These are phyloP conservation scores for Epinotia demarniana DNA, from an alignment of 2,888 invertebrate species.

Conservation along the genomic window DNA sequence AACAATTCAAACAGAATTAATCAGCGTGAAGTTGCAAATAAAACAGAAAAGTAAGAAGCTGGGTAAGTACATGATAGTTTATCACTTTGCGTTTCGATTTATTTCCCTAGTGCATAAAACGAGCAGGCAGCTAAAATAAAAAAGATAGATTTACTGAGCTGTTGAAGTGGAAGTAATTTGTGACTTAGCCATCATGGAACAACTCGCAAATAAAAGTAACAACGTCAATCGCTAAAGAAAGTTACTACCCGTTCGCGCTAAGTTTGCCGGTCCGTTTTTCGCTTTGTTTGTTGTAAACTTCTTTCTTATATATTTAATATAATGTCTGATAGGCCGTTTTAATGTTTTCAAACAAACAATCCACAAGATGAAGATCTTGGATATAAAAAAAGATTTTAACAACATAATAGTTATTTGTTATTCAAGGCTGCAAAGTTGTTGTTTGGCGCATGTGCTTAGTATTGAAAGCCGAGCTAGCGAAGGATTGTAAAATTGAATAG, in stretches of 20 bases:
- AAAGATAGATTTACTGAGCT: neutral
- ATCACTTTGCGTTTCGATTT: neutral
- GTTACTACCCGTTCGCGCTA: too few species aligned
- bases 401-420: too few species aligned
- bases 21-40: neutral
- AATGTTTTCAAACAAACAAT: too few species aligned
- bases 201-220: neutral
- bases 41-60: neutral
- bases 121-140: neutral
- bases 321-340: neutral
- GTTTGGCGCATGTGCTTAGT: too few species aligned
- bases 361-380: too few species aligned
- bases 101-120: neutral
- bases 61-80: neutral
- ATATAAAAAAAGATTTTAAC: too few species aligned
- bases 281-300: too few species aligned
- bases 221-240: too few species aligned
- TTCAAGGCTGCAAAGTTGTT: too few species aligned
- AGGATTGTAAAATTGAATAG: too few species aligned
- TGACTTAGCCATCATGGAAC: neutral
- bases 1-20: neutral
- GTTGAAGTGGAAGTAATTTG: neutral
- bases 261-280: too few species aligned
- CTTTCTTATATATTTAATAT: neutral
- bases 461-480: too few species aligned